Evolutionary conservation across 2,888 invertebrate species (phyloP).

Genomic region (Oscheius sp.): DNA sequence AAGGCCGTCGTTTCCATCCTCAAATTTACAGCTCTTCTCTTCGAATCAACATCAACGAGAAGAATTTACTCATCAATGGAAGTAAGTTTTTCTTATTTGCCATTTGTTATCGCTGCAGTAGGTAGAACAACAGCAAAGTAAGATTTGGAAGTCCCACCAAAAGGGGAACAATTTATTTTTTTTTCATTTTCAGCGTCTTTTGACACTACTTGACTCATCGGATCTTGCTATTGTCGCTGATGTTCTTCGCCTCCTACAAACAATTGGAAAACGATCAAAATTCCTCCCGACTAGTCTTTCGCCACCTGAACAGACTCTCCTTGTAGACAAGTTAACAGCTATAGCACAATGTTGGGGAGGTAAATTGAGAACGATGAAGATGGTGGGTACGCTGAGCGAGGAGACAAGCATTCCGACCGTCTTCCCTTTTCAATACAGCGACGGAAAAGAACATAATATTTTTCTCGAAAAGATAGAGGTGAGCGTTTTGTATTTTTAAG

Average conservation of each 20-base stretch:
- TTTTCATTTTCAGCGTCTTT: slow-evolving; percentile 53
- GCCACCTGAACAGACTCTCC: slow-evolving; percentile 40
- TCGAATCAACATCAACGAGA: slow-evolving; percentile 66
- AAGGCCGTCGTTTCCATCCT: slow-evolving; percentile 42
- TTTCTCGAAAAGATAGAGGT: background rate
- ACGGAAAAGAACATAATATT: slow-evolving; percentile 32
- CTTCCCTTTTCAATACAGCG: slow-evolving; percentile 50
- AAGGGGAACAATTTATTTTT: too few species aligned
- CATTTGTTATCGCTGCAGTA: background rate
- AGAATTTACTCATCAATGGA: slow-evolving; percentile 61
- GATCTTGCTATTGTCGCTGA: slow-evolving; percentile 59
- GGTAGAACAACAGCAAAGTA: background rate
- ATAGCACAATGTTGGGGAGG: slow-evolving; percentile 62
- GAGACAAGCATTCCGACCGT: slow-evolving; percentile 37
- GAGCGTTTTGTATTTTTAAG: too few species aligned
- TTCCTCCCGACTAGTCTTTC: slow-evolving; percentile 49
- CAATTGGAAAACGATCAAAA: slow-evolving; percentile 64
- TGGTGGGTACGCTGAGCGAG: slow-evolving; percentile 51
- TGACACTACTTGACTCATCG: slow-evolving; percentile 55
- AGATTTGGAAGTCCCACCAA: background rate
- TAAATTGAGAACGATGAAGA: slow-evolving; percentile 49
- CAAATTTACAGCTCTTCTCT: slow-evolving; percentile 61
- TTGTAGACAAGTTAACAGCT: slow-evolving; percentile 56
- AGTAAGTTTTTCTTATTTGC: slow-evolving; percentile 32
- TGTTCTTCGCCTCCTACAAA: slow-evolving; percentile 57